Percentiles rank a stretch among this genome's conserved stretches.
These are phyloP conservation scores for Rhincodon typus DNA, from an alignment of 2,797 vertebrate species.

Conservation along the genomic window DNA sequence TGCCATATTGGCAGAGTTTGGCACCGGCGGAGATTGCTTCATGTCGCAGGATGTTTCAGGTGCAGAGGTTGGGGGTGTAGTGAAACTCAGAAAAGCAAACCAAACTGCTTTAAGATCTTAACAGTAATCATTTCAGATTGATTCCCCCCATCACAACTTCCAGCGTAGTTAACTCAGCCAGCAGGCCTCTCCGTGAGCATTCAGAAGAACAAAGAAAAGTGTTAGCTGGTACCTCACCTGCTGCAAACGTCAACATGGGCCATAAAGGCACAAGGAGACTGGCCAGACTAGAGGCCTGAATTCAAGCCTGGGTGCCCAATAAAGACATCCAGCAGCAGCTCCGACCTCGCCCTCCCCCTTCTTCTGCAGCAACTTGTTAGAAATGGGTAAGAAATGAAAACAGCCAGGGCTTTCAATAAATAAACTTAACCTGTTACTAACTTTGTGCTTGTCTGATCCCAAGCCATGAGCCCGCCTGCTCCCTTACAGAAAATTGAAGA, in stretches of 20 bases:
- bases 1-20: too few species aligned
- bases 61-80: too few species aligned
- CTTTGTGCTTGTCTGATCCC: constrained; percentile 40
- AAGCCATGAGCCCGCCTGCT: too few species aligned
- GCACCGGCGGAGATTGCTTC: too few species aligned
- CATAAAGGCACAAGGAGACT: constrained; percentile 42
- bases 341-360: constrained; percentile 37
- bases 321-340: constrained; percentile 43
- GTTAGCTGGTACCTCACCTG: constrained; percentile 12
- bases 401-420: constrained; percentile 18
- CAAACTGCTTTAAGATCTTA: too few species aligned
- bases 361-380: constrained; percentile 39
- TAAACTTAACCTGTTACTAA: constrained; percentile 45
- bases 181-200: background rate
- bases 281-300: constrained; percentile 44
- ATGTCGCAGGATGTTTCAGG: too few species aligned
- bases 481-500: constrained; percentile 21
- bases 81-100: too few species aligned
- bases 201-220: background rate
- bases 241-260: constrained; percentile 37
- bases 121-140: too few species aligned
- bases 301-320: constrained; percentile 41
- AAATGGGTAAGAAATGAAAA: background rate
- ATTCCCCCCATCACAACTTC: background rate
- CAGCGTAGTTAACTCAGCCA: too few species aligned